Percentiles rank a stretch among this genome's conserved stretches.
Conservation (phyloP, 2,797 vertebrate species). For the Arremon brunneinucha region DNA sequence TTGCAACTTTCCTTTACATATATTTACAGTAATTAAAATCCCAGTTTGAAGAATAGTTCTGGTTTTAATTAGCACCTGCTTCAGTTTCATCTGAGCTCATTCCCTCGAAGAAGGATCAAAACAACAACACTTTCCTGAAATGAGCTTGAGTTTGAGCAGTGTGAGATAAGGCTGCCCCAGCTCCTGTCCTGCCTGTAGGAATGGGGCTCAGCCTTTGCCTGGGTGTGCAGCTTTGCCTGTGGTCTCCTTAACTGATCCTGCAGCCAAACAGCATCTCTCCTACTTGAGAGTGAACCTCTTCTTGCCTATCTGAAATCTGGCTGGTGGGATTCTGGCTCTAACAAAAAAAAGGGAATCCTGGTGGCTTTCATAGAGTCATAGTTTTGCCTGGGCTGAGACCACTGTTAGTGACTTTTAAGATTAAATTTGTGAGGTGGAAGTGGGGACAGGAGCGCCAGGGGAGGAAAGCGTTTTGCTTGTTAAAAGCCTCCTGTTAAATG, state of each 20-base stretch:
- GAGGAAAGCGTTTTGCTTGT: not conserved
- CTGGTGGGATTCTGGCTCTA: not conserved
- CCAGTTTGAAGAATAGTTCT: conserved; percentile 16
- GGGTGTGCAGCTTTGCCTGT: not conserved
- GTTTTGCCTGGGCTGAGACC: not conserved
- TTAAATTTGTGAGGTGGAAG: not conserved
- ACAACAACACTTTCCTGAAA: not conserved
- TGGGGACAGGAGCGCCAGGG: too few species aligned
- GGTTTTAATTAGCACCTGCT: conserved; percentile 68
- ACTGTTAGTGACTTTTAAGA: not conserved
- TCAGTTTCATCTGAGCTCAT: conserved; percentile 59
- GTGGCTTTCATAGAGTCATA: not conserved
- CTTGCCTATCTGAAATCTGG: not conserved
- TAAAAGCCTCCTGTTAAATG: not conserved
- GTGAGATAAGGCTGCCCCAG: not conserved
- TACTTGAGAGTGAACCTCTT: not conserved
- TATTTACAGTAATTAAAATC: conserved; percentile 64
- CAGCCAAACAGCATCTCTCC: not conserved
- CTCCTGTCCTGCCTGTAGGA: not conserved
- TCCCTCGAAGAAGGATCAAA: conserved; percentile 16
- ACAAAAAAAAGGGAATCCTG: not conserved
- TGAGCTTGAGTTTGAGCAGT: not conserved
- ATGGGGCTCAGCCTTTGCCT: rapidly evolving
- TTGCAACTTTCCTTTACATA: conserved; percentile 55
- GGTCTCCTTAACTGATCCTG: not conserved